Base-by-base conservation (phyloP, 2,113 vertebrate species). In the Uria lomvia region DNA sequence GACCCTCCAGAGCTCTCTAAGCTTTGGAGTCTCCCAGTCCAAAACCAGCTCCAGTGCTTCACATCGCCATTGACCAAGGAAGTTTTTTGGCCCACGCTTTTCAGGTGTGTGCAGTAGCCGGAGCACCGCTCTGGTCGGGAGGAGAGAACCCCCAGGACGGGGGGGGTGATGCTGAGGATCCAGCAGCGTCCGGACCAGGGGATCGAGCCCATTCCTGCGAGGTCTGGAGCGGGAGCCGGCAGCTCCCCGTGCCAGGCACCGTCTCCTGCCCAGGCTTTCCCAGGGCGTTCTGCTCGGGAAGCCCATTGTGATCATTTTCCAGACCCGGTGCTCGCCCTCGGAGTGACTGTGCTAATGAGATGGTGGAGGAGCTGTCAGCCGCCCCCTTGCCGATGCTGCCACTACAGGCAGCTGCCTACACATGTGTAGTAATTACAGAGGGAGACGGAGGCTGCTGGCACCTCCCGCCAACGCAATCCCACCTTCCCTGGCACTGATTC, bases 401-500 rank as follows among this genome's bases (percentile, higher is more conserved):
- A 56, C 96, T 92, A 55, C 91, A 88, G 83, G 96, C 95, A 58
- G 83, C 96, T 98, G 98, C 96, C 97, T 75, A 96, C 89, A 86
- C 92, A 24, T 72, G 94, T 78, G 79, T 81, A 96, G 97, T 97
- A 96, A 96, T 98, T 97, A 85, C 96, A 93, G 96, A 88, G 86
- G 65, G 92, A 96, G 82, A 62, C n/a, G 94, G 97, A 95, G 96
- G 49, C 88, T 86, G 86, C 87, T 96, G 88, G 92, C 96, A 95
- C 97, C 96, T 95, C 70, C 90, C 40, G 14, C 96, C 97, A 92
- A 78, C 73, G 63, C 76, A 29, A 85, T 86, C 83, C 96, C 95
- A 92, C 94, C 73, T 58, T 94, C 85, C 59, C 83, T 2, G 77
- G 34, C 7, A 65, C 92, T 97, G 97, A 97, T 96, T 97, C 97